phyloP scores from a whole-genome alignment of 2,888 invertebrate genomes.

The Hyposoter didymator region DNA sequence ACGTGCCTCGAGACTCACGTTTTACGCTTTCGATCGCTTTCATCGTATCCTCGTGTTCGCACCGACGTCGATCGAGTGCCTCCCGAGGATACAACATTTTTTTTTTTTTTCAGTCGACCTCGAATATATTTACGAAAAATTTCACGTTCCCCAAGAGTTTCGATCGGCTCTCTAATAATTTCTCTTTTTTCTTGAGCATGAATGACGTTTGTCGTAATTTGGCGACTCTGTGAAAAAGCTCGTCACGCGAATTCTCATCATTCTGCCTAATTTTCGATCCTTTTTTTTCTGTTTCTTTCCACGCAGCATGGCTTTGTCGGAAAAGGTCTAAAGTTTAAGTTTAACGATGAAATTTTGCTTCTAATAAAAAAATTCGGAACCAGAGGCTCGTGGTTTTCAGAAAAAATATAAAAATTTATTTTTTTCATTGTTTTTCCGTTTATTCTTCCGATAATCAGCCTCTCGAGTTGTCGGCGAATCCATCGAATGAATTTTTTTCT shows the following conservation, averaged over 20 bases:
- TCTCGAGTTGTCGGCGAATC: background rate
- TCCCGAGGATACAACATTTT: background rate
- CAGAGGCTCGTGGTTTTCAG: background rate
- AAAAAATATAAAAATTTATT: background rate
- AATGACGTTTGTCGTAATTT: background rate
- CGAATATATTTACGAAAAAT: background rate
- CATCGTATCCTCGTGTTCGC: constrained; percentile 28
- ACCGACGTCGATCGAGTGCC: constrained; percentile 29
- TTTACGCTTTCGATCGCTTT: constrained; percentile 9
- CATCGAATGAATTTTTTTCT: background rate
- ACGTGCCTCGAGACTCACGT: constrained; percentile 39
- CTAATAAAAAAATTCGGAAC: background rate
- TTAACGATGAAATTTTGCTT: background rate
- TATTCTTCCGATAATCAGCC: background rate
- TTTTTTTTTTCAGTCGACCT: background rate
- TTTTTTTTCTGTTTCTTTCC: background rate
- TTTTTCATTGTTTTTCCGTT: background rate
- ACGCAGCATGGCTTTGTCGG: background rate
- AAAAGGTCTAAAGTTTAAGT: background rate
- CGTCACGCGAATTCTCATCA: background rate
- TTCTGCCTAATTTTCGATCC: background rate
- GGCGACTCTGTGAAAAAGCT: background rate
- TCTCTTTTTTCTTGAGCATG: background rate
- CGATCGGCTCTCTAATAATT: too few relatives aligned
- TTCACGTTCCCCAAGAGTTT: too few relatives aligned